Conservation (phyloP, 2,888 invertebrate species). For the Desoria tigrina region DNA sequence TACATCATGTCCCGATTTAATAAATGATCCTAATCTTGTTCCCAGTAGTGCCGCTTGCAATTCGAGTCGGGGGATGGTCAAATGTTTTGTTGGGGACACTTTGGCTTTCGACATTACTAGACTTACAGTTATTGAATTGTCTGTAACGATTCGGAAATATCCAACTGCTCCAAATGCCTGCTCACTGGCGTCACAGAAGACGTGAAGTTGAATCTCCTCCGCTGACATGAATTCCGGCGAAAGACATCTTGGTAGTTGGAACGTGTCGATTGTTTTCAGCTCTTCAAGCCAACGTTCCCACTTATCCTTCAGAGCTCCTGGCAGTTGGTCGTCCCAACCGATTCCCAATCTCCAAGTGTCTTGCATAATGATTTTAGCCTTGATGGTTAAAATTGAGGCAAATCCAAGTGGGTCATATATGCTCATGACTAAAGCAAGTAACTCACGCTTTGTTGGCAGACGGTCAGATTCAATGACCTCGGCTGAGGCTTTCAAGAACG, state of each 20-base stretch:
- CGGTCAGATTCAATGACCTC: neutral
- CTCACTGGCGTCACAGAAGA: too few relatives aligned
- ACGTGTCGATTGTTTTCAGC: neutral
- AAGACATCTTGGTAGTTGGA: neutral
- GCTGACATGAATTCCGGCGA: neutral
- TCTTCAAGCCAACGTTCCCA: neutral
- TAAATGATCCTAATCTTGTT: neutral
- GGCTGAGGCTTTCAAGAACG: neutral
- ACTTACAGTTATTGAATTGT: too few relatives aligned
- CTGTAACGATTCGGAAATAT: neutral
- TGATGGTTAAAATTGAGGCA: neutral
- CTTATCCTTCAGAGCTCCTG: neutral
- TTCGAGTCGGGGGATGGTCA: neutral
- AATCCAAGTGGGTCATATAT: neutral
- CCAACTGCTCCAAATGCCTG: too few relatives aligned
- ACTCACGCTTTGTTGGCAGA: neutral
- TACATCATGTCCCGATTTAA: neutral
- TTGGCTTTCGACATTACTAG: neutral
- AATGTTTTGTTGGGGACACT: neutral
- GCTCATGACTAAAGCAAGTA: neutral
- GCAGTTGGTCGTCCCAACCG: neutral
- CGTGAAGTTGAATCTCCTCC: neutral
- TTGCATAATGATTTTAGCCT: neutral
- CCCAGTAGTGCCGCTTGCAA: neutral
- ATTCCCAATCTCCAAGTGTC: neutral